phyloP scores from a whole-genome alignment of 2,888 invertebrate species.

The Pseudococcus viburni region DNA sequence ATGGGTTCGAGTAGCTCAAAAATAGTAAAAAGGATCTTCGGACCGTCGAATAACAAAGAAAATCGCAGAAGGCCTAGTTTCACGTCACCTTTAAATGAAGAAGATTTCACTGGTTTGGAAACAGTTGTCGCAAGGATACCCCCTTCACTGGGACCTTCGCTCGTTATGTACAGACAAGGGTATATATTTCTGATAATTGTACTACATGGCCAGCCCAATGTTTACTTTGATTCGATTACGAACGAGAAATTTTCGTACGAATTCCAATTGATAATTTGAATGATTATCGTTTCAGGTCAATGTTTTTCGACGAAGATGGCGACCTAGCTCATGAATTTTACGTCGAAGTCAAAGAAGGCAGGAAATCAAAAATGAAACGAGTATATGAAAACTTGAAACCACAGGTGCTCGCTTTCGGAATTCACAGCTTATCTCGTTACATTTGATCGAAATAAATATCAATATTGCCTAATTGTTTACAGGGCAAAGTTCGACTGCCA shows the following conservation, averaged over 20 bases:
- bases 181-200: not conserved
- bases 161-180: constrained; percentile 61
- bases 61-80: not conserved
- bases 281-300: constrained; percentile 71
- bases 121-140: constrained; percentile 43
- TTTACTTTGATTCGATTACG: not conserved
- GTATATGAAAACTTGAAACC: constrained; percentile 71
- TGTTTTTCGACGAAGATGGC: constrained; percentile 75
- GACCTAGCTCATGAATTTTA: constrained; percentile 75
- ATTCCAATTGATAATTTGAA: not conserved
- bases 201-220: no score
- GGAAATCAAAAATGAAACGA: constrained; percentile 70
- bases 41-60: constrained; percentile 22
- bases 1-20: constrained; percentile 62
- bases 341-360: constrained; percentile 71
- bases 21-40: constrained; percentile 27
- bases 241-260: not conserved
- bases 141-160: constrained; percentile 8
- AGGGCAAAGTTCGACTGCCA: constrained; percentile 55
- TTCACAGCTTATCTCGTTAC: not conserved
- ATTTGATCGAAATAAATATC: not conserved
- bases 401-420: constrained; percentile 69
- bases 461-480: not conserved
- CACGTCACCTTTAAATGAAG: not conserved
- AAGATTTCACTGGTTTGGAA: not conserved